These are phyloP conservation scores for Ceratina japonica DNA, from an alignment of 1,140 invertebrate genomes.

Conservation along the genomic window DNA sequence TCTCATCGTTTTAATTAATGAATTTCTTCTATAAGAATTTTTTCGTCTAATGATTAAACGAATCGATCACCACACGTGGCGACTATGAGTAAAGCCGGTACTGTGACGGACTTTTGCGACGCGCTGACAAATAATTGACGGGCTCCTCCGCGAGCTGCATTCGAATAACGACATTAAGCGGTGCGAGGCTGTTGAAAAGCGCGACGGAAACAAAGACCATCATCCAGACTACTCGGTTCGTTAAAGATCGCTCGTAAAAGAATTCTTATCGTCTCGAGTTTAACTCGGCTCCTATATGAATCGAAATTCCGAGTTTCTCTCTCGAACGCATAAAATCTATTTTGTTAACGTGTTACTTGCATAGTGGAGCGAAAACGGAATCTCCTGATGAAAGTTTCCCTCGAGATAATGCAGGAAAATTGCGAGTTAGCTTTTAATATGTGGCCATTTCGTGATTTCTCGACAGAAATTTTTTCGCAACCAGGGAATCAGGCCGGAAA, in stretches of 20 bases:
- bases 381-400: constrained; percentile 5
- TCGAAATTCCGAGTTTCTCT: not conserved
- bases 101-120: not conserved
- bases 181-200: too few relatives aligned
- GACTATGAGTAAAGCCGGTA: too few relatives aligned
- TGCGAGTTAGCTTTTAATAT: not conserved
- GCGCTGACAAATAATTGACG: constrained; percentile 5
- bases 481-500: too few relatives aligned
- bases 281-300: not conserved
- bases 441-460: not conserved
- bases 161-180: constrained; percentile 16
- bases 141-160: not conserved
- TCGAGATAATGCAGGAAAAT: not conserved
- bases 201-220: not conserved
- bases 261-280: not conserved
- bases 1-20: too few relatives aligned
- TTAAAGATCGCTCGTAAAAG: not conserved
- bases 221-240: not conserved
- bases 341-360: not conserved
- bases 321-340: not conserved
- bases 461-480: not conserved
- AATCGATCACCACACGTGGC: too few relatives aligned
- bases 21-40: too few relatives aligned
- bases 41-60: too few relatives aligned
- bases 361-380: not conserved